Conservation (phyloP, 2,888 invertebrate genomes). For the Drosophila prolongata region DNA sequence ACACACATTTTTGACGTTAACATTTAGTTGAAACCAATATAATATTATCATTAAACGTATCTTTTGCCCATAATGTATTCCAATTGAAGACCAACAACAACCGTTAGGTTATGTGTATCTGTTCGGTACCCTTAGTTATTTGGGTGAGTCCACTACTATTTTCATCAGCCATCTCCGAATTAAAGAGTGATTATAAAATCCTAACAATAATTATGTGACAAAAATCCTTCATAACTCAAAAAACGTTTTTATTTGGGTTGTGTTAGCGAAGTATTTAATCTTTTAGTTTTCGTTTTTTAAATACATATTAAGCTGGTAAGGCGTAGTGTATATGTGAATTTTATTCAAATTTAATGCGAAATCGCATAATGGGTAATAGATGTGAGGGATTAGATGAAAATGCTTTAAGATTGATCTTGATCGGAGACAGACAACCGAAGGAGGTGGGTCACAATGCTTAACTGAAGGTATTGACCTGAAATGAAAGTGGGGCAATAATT, state of each 20-base stretch:
- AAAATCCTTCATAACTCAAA: background rate
- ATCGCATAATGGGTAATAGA: constrained; percentile 44
- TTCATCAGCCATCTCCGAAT: too few relatives aligned
- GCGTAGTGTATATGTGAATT: constrained; percentile 65
- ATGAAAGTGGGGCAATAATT: constrained; percentile 4
- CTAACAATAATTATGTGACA: too few relatives aligned
- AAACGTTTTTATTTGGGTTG: background rate
- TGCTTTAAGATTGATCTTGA: constrained; percentile 54
- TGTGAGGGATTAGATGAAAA: constrained; percentile 59
- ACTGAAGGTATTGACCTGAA: constrained; percentile 80
- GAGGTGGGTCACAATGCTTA: constrained; percentile 51
- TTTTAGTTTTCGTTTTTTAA: constrained; percentile 45
- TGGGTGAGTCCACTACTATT: too few relatives aligned
- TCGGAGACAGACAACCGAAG: constrained; percentile 21
- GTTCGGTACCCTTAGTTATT: too few relatives aligned
- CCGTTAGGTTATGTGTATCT: too few relatives aligned
- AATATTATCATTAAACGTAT: too few relatives aligned
- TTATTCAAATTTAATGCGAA: constrained; percentile 58
- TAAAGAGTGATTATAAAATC: too few relatives aligned
- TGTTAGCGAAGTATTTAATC: constrained; percentile 59
- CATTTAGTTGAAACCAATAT: background rate
- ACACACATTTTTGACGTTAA: too few relatives aligned
- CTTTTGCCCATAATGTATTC: too few relatives aligned
- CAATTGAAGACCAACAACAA: too few relatives aligned
- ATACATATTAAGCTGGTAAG: constrained; percentile 58